phyloP scores from a whole-genome alignment of 53 echinoderm and acorn worm genomes.

The Patiria pectinifera region DNA sequence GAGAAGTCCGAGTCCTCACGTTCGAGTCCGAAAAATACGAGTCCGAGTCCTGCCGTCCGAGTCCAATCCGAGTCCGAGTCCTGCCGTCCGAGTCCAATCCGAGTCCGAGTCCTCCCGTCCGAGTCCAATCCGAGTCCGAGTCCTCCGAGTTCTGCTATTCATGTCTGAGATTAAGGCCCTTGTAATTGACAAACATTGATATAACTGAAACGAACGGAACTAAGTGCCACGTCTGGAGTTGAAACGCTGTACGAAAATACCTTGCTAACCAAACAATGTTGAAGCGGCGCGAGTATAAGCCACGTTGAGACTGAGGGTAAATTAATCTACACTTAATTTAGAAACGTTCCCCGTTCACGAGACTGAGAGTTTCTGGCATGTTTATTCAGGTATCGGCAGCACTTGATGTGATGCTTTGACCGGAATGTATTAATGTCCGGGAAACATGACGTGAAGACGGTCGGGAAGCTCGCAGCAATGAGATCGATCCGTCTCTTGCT shows the following conservation, averaged over 20 bases:
- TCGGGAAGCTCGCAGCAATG: neutral
- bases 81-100: too few species aligned
- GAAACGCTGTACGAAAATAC: neutral
- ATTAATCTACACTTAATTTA: neutral
- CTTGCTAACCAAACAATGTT: neutral
- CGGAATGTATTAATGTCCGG: slow-evolving; percentile 9
- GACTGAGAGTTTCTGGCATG: neutral
- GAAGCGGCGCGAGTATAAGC: neutral
- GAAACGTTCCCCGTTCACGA: neutral
- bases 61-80: too few species aligned
- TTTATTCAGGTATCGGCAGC: neutral
- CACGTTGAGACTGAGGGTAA: neutral
- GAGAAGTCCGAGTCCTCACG: too few species aligned
- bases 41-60: too few species aligned
- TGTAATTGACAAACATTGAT: neutral
- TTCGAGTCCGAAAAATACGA: too few species aligned
- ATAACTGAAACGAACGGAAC: neutral
- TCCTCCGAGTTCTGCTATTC: too few species aligned
- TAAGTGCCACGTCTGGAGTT: neutral
- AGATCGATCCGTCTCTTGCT: neutral
- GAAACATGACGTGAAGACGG: neutral
- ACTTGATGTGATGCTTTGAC: slow-evolving; percentile 7
- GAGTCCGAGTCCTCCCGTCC: too few species aligned
- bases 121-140: too few species aligned
- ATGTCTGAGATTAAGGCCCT: too few species aligned